A percentile compares a stretch with the other conserved stretches of the same genome.
Evolutionary conservation across 2,797 vertebrate species (phyloP).

Genomic region (Clarias laeviceps): DNA sequence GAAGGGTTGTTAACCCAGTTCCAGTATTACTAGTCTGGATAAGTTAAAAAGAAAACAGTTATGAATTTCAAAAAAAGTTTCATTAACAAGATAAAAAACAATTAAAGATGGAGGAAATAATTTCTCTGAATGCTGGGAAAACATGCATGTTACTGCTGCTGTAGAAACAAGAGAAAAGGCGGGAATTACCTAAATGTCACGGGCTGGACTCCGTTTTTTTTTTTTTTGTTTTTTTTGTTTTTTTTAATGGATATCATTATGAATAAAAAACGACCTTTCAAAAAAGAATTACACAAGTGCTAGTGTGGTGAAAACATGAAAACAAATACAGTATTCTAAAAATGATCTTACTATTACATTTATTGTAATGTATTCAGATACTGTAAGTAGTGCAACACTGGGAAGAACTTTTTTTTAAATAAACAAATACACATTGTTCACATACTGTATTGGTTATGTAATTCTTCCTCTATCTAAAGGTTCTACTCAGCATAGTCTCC

Average conservation of each 20-base stretch:
- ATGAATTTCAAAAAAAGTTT: too few species aligned
- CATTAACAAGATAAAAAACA: background rate
- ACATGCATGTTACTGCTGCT: background rate
- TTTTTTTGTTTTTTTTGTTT: background rate
- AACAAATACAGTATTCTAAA: background rate
- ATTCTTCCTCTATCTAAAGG: too few species aligned
- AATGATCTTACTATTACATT: background rate
- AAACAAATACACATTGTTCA: too few species aligned
- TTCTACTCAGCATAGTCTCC: too few species aligned
- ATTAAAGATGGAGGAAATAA: background rate
- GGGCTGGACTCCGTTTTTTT: background rate
- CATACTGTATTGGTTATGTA: too few species aligned
- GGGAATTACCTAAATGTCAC: background rate
- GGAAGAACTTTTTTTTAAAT: too few species aligned
- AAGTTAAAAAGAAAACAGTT: too few species aligned
- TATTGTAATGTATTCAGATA: background rate
- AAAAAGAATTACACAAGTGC: background rate
- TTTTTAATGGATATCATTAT: background rate
- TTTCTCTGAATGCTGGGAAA: background rate
- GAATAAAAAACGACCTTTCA: background rate
- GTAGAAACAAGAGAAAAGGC: background rate
- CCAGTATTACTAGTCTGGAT: too few species aligned
- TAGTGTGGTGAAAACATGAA: background rate
- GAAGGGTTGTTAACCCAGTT: too few species aligned
- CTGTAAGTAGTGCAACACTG: too few species aligned